phyloP scores from a whole-genome alignment of 2,797 vertebrate species.

The Sandelia bainsii region DNA sequence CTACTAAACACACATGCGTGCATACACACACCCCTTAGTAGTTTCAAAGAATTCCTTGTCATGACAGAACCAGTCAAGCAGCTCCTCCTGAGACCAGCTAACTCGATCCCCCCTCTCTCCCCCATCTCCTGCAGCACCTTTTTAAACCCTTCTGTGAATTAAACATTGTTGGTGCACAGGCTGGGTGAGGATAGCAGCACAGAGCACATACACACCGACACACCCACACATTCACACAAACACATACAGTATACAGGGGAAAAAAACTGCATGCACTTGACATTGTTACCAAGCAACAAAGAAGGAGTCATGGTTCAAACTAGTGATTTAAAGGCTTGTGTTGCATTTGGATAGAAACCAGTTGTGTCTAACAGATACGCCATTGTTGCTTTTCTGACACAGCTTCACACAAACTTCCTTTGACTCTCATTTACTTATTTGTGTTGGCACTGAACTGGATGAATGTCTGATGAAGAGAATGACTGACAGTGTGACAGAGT shows the following conservation, averaged over 20 bases:
- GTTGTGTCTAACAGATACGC: conserved; percentile 65
- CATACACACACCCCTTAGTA: conserved; percentile 16
- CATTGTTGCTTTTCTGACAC: conserved; percentile 60
- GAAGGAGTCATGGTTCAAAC: conserved; percentile 45
- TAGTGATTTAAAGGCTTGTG: conserved; percentile 49
- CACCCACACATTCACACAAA: conserved; percentile 24
- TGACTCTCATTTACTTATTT: conserved; percentile 52
- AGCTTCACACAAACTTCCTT: conserved; percentile 56
- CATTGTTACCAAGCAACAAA: conserved; percentile 71
- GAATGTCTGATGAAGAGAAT: conserved; percentile 51
- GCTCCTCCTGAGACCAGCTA: conserved; percentile 44
- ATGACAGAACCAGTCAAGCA: conserved; percentile 64
- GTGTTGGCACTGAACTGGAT: conserved; percentile 52
- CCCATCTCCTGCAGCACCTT: conserved; percentile 35
- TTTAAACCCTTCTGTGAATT: conserved; percentile 36
- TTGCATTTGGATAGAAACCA: conserved; percentile 56
- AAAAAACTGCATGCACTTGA: conserved; percentile 20
- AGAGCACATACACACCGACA: conserved; percentile 12
- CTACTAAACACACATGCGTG: not conserved
- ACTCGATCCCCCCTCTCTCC: conserved; percentile 16
- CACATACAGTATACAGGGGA: conserved; percentile 14
- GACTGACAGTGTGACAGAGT: conserved; percentile 24
- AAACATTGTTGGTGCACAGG: conserved; percentile 33
- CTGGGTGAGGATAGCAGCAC: conserved; percentile 22
- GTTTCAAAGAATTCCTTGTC: conserved; percentile 36